A percentile compares a stretch with the other conserved stretches of the same genome.
Evolutionary conservation across 2,113 vertebrate genomes (phyloP).

Genomic region (Prinia subflava): DNA sequence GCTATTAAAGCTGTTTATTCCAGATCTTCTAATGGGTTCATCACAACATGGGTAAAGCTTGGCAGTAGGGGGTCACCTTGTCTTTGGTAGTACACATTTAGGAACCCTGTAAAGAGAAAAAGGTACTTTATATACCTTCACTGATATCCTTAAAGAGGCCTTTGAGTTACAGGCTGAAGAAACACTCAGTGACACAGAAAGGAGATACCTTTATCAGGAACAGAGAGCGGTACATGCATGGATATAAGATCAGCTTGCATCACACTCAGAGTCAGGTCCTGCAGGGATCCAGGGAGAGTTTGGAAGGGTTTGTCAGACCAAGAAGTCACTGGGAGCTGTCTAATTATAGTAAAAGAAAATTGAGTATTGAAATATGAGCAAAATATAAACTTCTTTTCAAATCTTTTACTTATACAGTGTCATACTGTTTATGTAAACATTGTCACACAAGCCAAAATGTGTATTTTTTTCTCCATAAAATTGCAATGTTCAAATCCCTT

Average conservation of each 20-base stretch:
- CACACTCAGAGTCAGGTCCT: neutral
- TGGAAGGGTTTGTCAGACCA: neutral
- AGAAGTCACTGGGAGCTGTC: neutral
- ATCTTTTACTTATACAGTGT: neutral
- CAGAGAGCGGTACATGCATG: neutral
- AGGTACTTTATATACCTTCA: neutral
- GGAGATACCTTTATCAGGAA: neutral
- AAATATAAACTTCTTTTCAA: neutral
- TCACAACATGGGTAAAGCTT: neutral
- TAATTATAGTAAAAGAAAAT: neutral
- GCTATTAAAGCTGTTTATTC: conserved; percentile 14
- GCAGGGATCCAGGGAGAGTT: neutral
- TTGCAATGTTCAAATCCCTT: neutral
- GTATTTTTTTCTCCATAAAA: neutral
- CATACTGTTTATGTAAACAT: neutral
- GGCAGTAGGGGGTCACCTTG: neutral
- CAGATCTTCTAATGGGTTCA: neutral
- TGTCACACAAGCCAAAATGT: neutral
- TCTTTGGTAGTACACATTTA: neutral
- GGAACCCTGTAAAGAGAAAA: neutral
- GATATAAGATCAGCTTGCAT: neutral
- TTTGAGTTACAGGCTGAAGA: neutral
- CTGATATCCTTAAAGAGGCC: neutral
- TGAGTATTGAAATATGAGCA: neutral
- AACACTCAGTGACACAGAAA: neutral